A percentile compares a stretch with the other conserved stretches of the same genome.
phyloP scores from a whole-genome alignment of 2,797 vertebrate species.

The Sebastes aleutianus region DNA sequence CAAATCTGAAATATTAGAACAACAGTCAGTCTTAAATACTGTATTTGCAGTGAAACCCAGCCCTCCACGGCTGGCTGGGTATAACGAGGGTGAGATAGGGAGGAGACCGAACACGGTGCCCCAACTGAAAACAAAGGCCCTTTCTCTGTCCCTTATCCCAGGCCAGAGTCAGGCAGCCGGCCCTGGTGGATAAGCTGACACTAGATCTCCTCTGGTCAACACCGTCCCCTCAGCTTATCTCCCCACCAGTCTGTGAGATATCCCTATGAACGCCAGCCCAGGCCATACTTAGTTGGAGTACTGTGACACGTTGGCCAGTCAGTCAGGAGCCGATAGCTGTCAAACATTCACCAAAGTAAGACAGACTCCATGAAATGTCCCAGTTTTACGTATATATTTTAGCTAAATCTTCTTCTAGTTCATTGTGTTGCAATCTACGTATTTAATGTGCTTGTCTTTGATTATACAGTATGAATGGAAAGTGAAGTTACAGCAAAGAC shows the following conservation, averaged over 20 bases:
- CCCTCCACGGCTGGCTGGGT: background rate
- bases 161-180: constrained; percentile 33
- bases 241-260: constrained; percentile 40
- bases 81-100: background rate
- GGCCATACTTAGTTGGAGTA: constrained; percentile 14
- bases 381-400: background rate
- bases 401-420: background rate
- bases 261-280: constrained; percentile 32
- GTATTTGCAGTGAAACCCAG: constrained; percentile 25
- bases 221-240: constrained; percentile 58
- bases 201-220: constrained; percentile 59
- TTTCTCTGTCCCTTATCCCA: constrained; percentile 49
- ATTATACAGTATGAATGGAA: background rate
- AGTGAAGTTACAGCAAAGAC: background rate
- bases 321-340: constrained; percentile 30
- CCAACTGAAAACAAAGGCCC: constrained; percentile 66
- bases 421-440: background rate
- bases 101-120: background rate
- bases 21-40: background rate
- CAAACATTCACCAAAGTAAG: background rate
- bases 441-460: background rate
- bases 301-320: constrained; percentile 9
- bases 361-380: background rate
- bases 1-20: constrained; percentile 16
- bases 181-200: constrained; percentile 63